A percentile compares a stretch with the other conserved stretches of the same genome.
phyloP scores from a whole-genome alignment of 2,113 vertebrate genomes.

The Pyxicephalus adspersus region DNA sequence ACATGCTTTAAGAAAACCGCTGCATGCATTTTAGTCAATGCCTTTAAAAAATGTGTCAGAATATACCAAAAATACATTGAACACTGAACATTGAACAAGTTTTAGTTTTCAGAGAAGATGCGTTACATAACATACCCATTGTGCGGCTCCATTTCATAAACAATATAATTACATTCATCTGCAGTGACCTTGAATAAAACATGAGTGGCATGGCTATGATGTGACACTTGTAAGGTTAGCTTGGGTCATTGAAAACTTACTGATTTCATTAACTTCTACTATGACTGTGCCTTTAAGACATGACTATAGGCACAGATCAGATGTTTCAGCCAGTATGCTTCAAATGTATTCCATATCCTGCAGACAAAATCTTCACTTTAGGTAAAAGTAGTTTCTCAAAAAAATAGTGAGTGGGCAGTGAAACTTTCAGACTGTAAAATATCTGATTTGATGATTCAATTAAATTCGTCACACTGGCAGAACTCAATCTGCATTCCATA shows the following conservation, averaged over 20 bases:
- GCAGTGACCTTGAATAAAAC: conserved; percentile 50
- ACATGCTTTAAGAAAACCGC: too few species aligned
- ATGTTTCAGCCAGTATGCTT: not conserved
- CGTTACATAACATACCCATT: conserved; percentile 40
- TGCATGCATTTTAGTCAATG: too few species aligned
- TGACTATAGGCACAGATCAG: not conserved
- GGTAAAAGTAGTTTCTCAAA: too few species aligned
- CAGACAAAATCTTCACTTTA: too few species aligned
- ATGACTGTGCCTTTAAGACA: conserved; percentile 3
- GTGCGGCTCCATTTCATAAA: conserved; percentile 42
- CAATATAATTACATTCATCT: conserved; percentile 52
- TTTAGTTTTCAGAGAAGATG: not conserved
- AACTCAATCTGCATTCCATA: not conserved
- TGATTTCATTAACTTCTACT: conserved; percentile 47
- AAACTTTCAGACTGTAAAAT: not conserved
- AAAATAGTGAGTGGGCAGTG: too few species aligned
- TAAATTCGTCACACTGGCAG: not conserved
- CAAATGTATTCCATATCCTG: not conserved
- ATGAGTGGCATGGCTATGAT: conserved; percentile 47
- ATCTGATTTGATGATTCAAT: not conserved
- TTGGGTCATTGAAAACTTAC: conserved; percentile 35
- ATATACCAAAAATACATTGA: too few species aligned
- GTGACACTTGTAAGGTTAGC: conserved; percentile 52
- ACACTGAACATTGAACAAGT: too few species aligned
- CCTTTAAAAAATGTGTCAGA: too few species aligned